These are phyloP conservation scores for Trissolcus brochymenae DNA, from an alignment of 2,888 invertebrate species.

Conservation along the genomic window DNA sequence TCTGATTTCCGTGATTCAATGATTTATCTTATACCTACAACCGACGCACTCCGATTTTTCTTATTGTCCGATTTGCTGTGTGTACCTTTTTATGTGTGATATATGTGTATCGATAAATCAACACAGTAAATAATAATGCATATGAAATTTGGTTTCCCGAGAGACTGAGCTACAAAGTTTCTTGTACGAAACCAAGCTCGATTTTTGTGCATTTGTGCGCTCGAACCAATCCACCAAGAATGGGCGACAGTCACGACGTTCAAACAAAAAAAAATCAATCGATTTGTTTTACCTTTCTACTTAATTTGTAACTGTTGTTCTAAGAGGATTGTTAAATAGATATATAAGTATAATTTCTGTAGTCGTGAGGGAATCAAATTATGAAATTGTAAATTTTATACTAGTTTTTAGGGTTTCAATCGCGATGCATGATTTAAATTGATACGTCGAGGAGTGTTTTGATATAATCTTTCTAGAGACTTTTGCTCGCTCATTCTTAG, in stretches of 20 bases:
- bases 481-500: constrained; percentile 25
- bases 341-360: constrained; percentile 2
- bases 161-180: constrained; percentile 5
- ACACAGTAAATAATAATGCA: constrained; percentile 14
- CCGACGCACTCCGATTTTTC: constrained; percentile 34
- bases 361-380: constrained; percentile 3
- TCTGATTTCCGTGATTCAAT: constrained; percentile 5
- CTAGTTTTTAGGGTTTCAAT: background rate
- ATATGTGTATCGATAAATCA: constrained; percentile 42
- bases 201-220: constrained; percentile 34
- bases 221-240: constrained; percentile 3
- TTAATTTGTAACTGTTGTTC: background rate
- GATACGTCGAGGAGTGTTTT: no score
- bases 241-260: background rate
- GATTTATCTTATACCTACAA: constrained; percentile 7
- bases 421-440: background rate
- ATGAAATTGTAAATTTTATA: constrained; percentile 2
- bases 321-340: constrained; percentile 5
- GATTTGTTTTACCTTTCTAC: background rate
- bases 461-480: background rate
- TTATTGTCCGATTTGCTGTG: constrained; percentile 53
- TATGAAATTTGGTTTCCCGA: constrained; percentile 10
- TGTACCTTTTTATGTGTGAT: constrained; percentile 56
- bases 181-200: constrained; percentile 22
- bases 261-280: no score